Percentiles rank a stretch among this genome's conserved stretches.
Evolutionary conservation across 2,888 invertebrate genomes (phyloP).

Genomic region (Atethmia centrago): DNA sequence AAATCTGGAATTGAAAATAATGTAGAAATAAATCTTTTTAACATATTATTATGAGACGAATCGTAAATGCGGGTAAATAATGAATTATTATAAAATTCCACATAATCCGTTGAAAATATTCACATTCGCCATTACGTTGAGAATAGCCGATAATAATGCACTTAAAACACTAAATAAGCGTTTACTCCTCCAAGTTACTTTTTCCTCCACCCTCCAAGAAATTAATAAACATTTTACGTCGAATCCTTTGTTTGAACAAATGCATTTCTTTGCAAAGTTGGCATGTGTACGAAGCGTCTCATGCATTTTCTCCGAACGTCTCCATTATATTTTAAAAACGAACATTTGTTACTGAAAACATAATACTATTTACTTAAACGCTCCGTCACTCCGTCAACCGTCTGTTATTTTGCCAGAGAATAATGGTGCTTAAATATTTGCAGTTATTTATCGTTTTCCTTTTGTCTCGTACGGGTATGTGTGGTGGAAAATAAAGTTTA

Average conservation of each 20-base stretch:
- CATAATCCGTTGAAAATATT: constrained; percentile 6
- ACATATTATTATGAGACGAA: neutral
- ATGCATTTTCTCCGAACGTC: constrained; percentile 52
- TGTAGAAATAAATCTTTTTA: neutral
- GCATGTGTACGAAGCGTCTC: constrained; percentile 19
- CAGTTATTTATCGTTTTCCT: constrained; percentile 58
- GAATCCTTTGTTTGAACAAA: constrained; percentile 45
- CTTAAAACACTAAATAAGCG: constrained; percentile 22
- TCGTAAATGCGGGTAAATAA: constrained; percentile 21
- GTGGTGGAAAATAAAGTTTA: constrained; percentile 59
- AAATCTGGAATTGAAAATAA: neutral
- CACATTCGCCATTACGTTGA: constrained; percentile 2
- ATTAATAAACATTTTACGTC: constrained; percentile 21
- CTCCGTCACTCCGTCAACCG: constrained; percentile 54
- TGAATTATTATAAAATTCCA: neutral
- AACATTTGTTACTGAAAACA: constrained; percentile 57
- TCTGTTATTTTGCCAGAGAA: constrained; percentile 59
- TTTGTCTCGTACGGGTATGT: constrained; percentile 35
- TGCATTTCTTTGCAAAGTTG: constrained; percentile 45
- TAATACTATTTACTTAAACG: constrained; percentile 54
- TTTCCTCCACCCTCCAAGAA: constrained; percentile 23
- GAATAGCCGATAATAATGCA: constrained; percentile 20
- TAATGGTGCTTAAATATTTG: constrained; percentile 61
- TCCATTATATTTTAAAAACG: constrained; percentile 51
- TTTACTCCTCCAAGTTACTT: constrained; percentile 2